A percentile compares a stretch with the other conserved stretches of the same genome.
Evolutionary conservation across 2,113 vertebrate genomes (phyloP).

Genomic region (Daboia siamensis): DNA sequence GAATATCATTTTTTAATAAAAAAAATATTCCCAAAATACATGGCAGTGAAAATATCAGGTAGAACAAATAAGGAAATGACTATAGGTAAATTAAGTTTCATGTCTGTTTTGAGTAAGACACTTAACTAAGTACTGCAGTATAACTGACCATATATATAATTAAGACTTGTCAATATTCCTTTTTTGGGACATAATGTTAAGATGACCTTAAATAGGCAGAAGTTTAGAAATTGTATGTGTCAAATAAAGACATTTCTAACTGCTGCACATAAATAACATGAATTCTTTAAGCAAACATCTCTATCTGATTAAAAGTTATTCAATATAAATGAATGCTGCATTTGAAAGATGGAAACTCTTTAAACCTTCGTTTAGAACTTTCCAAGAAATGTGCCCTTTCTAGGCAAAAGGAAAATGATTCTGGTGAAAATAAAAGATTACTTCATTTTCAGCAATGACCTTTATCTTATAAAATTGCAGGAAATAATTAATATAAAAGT

Average conservation of each 20-base stretch:
- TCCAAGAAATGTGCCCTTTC: not conserved
- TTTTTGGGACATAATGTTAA: not conserved
- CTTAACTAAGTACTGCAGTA: not conserved
- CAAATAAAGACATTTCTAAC: not conserved
- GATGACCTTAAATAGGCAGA: not conserved
- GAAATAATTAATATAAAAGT: slow-evolving; percentile 6
- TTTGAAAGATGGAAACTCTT: not conserved
- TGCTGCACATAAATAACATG: not conserved
- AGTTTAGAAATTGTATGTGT: not conserved
- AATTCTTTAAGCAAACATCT: not conserved
- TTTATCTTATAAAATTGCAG: not conserved
- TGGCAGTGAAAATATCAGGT: not conserved
- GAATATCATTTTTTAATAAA: not conserved
- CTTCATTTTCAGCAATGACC: not conserved
- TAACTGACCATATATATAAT: not conserved
- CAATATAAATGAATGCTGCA: not conserved
- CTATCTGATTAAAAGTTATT: not conserved
- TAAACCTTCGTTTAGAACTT: not conserved
- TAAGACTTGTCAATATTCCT: not conserved
- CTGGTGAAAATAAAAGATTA: not conserved
- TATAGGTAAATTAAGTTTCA: not conserved
- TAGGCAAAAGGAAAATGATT: not conserved
- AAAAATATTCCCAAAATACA: not conserved
- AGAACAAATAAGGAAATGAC: not conserved
- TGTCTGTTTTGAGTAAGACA: not conserved